Base-by-base conservation (phyloP, 2,888 invertebrate species). In the Chrysodeixis includens region DNA sequence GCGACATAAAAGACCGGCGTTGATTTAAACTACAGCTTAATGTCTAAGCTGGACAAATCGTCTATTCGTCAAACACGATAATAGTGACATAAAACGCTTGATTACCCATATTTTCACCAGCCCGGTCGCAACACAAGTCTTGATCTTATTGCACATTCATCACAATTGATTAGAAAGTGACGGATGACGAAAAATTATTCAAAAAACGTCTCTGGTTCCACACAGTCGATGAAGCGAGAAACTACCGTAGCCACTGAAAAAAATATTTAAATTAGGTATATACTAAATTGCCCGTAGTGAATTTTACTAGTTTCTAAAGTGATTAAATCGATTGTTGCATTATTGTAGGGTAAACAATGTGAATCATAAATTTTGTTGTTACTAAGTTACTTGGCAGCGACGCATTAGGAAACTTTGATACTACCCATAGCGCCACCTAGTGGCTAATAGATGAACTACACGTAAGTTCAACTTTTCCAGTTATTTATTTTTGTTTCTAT, bases 151-250 rank as follows among this genome's bases (percentile, higher is more conserved):
- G 71, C 35, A 56, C 64, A 56, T 58, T 55, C 66, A 72, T 82
- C 71, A 80, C 82, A 80, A 82, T 80, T 76, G 81, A 82, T 82
- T 81, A 82, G 81, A 81, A 81, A 81, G 81, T 80, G 71, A 62
- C 56, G 46, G 56, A 56, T 56, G 57, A 51, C 53, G 56, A 79
- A 79, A 76, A 82, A 71, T 68, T 49, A 51, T 66, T 75, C 67
- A 68, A 52, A 66, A 66, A 76, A 67, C 61, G 54, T 58, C 68
- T 68, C 52, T 64, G 66, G 55, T 67, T 59, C 63, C 62, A 62
- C 56, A 56, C 55, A 70, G 30, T 46, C 56, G 60, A 16, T 60
- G 60, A 57, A 64, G 51, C 60, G 57, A 18, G 49, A 74, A 78
- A 70, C 66, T 52, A 78, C 22, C 30, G 49, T 14, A 10, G 40